These are phyloP conservation scores for Philereme vetulata DNA, from an alignment of 2,888 invertebrate genomes.

Conservation along the genomic window DNA sequence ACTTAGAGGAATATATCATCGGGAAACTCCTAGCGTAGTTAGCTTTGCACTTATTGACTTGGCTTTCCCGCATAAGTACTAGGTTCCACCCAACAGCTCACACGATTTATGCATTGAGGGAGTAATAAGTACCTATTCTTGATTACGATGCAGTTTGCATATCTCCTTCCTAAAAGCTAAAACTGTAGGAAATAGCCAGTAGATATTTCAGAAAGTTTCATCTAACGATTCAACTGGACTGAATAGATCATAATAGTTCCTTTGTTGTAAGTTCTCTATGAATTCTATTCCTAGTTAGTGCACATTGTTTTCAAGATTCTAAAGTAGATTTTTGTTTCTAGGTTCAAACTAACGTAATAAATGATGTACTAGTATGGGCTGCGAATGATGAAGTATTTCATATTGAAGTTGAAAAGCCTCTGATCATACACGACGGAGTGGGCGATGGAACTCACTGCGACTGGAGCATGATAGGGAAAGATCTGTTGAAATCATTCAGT, in stretches of 20 bases:
- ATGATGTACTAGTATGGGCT: conserved; percentile 64
- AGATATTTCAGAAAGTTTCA: conserved; percentile 1
- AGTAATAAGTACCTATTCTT: no score
- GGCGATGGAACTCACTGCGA: conserved; percentile 45
- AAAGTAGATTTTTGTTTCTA: conserved; percentile 33
- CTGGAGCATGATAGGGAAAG: conserved; percentile 51
- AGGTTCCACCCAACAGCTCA: no score
- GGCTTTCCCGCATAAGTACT: no score
- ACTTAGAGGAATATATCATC: no score
- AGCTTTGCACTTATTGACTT: no score
- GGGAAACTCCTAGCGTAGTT: no score
- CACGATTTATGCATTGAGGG: no score
- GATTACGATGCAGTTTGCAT: no score
- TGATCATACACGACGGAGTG: conserved; percentile 50
- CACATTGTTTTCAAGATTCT: conserved; percentile 17
- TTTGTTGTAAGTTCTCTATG: conserved; percentile 5
- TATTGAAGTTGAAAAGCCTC: conserved; percentile 62
- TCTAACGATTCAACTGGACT: neutral
- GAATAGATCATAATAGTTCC: conserved; percentile 2
- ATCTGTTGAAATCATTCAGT: conserved; percentile 48
- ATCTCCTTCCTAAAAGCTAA: no score
- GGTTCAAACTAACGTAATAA: conserved; percentile 60
- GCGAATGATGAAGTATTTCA: conserved; percentile 67
- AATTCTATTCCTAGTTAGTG: conserved; percentile 1
- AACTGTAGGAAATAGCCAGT: no score